Conservation (phyloP, 1,140 invertebrate genomes). For the Halyomorpha halys region DNA sequence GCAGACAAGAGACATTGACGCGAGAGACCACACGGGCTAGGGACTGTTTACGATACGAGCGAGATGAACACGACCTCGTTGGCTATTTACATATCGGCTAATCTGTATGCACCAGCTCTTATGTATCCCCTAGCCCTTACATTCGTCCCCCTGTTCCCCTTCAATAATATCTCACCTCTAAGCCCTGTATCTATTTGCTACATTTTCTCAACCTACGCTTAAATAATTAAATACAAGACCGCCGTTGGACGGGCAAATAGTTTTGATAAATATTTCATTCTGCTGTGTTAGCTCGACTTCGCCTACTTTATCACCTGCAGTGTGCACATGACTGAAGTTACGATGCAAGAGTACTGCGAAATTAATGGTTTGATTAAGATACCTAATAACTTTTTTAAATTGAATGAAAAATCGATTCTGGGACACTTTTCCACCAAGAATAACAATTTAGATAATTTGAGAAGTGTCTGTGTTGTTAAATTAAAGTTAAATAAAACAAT, state of each 20-base stretch:
- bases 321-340: no score
- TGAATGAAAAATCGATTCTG: no score
- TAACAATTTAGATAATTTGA: no score
- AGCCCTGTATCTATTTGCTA: not conserved
- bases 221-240: not conserved
- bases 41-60: no score
- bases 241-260: not conserved
- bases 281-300: not conserved
- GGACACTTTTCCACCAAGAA: no score
- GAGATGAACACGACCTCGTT: not conserved
- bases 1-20: no score
- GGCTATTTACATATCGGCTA: constrained; percentile 10
- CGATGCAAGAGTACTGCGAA: no score
- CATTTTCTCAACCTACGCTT: not conserved
- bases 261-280: constrained; percentile 9
- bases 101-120: not conserved
- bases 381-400: no score
- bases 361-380: no score
- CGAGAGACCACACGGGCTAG: no score
- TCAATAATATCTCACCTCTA: not conserved
- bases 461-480: no score
- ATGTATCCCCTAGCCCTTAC: not conserved
- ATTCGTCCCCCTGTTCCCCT: not conserved
- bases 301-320: not conserved
- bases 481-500: no score